Evolutionary conservation across 2,888 invertebrate species (phyloP).

Genomic region (Leptinotarsa peninsularis): DNA sequence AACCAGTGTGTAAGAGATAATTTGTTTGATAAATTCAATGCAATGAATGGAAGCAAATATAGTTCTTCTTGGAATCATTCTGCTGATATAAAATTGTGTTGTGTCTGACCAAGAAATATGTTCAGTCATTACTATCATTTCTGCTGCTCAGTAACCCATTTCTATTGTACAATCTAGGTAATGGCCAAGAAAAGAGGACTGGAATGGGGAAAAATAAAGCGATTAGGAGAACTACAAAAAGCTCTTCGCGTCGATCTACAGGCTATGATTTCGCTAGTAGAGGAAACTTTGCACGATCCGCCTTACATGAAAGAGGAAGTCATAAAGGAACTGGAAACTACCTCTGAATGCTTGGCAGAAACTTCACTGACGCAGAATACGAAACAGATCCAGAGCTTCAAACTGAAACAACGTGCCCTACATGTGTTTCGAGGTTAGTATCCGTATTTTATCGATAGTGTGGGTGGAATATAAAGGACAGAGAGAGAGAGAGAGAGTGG

Average conservation of each 20-base stretch:
- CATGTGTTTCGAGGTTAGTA: slow-evolving; percentile 86
- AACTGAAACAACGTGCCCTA: slow-evolving; percentile 85
- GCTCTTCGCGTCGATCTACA: slow-evolving; percentile 72
- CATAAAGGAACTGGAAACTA: slow-evolving; percentile 71
- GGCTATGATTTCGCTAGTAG: slow-evolving; percentile 79
- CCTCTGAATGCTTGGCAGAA: slow-evolving; percentile 73
- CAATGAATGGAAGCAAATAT: no score
- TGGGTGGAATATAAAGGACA: not conserved
- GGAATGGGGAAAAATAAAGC: slow-evolving; percentile 75
- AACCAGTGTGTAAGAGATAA: no score
- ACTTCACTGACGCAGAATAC: slow-evolving; percentile 77
- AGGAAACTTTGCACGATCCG: slow-evolving; percentile 73
- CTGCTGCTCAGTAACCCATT: not conserved
- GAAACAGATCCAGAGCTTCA: slow-evolving; percentile 74
- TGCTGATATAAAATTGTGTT: no score
- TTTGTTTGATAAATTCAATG: no score
- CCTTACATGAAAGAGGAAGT: slow-evolving; percentile 72
- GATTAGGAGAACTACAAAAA: slow-evolving; percentile 82
- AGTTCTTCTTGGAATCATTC: no score
- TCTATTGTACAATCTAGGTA: slow-evolving; percentile 66
- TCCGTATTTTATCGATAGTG: slow-evolving; percentile 5
- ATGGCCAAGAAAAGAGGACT: slow-evolving; percentile 74
- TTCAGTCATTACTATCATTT: no score
- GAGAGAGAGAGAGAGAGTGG: not conserved
- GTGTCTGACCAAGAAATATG: no score